Conservation (phyloP, 2,797 vertebrate species). For the Scleropages formosus region DNA sequence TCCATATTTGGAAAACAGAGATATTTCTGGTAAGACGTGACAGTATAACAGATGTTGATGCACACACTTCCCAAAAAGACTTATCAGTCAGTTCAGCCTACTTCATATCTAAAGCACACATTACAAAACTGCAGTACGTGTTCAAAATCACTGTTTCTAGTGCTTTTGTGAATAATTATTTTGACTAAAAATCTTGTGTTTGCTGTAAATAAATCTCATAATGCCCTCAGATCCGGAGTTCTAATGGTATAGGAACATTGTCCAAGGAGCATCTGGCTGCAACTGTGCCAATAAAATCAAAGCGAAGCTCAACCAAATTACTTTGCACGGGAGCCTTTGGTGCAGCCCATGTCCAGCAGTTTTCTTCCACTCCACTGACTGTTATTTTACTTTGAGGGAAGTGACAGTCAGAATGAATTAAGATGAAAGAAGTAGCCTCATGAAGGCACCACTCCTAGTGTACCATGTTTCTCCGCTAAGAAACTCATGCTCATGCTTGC, state of each 20-base stretch:
- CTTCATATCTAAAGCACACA: neutral
- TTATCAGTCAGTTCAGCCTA: neutral
- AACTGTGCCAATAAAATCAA: constrained; percentile 10
- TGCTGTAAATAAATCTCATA: neutral
- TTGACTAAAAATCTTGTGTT: neutral
- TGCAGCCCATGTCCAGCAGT: neutral
- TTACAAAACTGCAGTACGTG: neutral
- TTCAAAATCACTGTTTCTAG: neutral
- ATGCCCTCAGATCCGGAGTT: neutral
- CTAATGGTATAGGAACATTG: neutral
- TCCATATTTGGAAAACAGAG: neutral
- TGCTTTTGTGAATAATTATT: neutral
- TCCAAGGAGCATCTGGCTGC: neutral
- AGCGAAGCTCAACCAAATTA: constrained; percentile 22
- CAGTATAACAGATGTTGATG: no score
- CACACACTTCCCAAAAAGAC: neutral
- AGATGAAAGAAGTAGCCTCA: neutral
- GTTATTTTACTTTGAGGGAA: constrained; percentile 22
- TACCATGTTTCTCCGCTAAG: neutral
- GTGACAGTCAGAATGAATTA: constrained; percentile 34
- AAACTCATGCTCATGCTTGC: neutral
- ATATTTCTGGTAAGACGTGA: neutral
- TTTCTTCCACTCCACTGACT: constrained; percentile 2
- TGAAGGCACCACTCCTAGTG: neutral
- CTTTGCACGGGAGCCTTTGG: constrained; percentile 17